phyloP scores from a whole-genome alignment of 1,140 invertebrate species.

The Helicorthomorpha holstii region DNA sequence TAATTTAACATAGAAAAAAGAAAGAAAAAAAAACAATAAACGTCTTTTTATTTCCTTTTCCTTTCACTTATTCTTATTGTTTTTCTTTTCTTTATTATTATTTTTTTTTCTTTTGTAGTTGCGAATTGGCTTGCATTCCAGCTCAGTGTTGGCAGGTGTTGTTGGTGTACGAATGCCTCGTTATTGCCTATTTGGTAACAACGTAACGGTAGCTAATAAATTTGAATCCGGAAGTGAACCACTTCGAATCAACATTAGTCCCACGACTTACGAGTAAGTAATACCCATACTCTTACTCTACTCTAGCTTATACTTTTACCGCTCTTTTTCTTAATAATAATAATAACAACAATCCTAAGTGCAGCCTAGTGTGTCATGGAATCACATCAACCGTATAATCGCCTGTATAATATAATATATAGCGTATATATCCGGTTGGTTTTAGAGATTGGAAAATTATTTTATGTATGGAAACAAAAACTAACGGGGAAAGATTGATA shows the following conservation, averaged over 20 bases:
- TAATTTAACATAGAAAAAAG: too few species aligned
- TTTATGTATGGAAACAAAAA: too few species aligned
- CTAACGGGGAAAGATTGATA: too few species aligned
- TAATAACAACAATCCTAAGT: not conserved
- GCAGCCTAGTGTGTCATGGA: not conserved
- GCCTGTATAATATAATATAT: slow-evolving; percentile 11
- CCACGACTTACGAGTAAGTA: slow-evolving; percentile 78
- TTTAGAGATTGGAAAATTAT: too few species aligned
- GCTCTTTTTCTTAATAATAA: too few species aligned
- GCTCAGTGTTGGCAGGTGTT: slow-evolving; percentile 69
- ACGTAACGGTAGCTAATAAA: slow-evolving; percentile 84
- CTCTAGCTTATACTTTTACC: too few species aligned
- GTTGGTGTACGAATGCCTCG: slow-evolving; percentile 41
- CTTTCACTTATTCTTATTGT: too few species aligned
- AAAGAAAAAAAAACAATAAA: too few species aligned
- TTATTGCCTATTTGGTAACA: slow-evolving; percentile 80
- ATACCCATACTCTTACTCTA: too few species aligned
- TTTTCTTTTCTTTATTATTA: not conserved
- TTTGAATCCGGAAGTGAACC: slow-evolving; percentile 86
- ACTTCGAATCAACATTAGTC: slow-evolving; percentile 75
- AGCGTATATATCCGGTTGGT: too few species aligned
- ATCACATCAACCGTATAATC: not conserved
- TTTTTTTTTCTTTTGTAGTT: slow-evolving; percentile 42
- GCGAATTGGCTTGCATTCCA: slow-evolving; percentile 82
- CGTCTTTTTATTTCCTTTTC: too few species aligned